A percentile compares a stretch with the other conserved stretches of the same genome.
These are phyloP conservation scores for Torymus aiolomorphi DNA, from an alignment of 2,888 invertebrate species.

Conservation along the genomic window DNA sequence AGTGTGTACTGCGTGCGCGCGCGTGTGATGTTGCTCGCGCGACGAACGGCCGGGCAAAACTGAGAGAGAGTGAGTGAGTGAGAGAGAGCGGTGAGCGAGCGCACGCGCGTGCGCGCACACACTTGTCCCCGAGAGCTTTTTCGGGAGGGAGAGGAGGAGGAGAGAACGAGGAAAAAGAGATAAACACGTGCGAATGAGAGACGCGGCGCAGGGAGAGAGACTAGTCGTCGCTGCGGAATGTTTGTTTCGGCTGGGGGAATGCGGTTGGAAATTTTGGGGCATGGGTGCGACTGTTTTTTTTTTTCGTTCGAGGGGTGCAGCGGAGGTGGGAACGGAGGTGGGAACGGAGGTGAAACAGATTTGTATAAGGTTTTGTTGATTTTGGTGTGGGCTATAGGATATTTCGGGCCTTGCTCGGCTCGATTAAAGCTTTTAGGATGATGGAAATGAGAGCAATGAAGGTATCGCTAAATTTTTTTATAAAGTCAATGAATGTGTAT, in stretches of 20 bases:
- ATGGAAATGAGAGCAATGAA: no score
- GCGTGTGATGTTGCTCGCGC: slow-evolving; percentile 12
- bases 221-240: background rate
- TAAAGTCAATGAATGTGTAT: no score
- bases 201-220: background rate
- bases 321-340: no score
- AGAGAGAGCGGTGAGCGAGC: background rate
- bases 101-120: background rate
- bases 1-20: background rate
- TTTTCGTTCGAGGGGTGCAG: no score
- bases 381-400: no score
- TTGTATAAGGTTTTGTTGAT: no score
- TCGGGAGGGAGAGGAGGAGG: background rate
- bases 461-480: no score
- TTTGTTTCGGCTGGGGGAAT: background rate
- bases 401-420: no score
- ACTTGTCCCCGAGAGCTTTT: background rate
- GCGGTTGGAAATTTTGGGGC: no score
- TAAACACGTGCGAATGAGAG: slow-evolving; percentile 38
- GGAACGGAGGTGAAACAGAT: no score
- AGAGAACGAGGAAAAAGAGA: slow-evolving; percentile 22
- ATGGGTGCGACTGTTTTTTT: no score
- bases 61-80: slow-evolving; percentile 32
- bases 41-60: slow-evolving; percentile 47
- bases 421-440: no score